Percentiles rank a stretch among this genome's conserved stretches.
Conservation (phyloP, 2,888 invertebrate species). For the Hirtodrosophila duncani region DNA sequence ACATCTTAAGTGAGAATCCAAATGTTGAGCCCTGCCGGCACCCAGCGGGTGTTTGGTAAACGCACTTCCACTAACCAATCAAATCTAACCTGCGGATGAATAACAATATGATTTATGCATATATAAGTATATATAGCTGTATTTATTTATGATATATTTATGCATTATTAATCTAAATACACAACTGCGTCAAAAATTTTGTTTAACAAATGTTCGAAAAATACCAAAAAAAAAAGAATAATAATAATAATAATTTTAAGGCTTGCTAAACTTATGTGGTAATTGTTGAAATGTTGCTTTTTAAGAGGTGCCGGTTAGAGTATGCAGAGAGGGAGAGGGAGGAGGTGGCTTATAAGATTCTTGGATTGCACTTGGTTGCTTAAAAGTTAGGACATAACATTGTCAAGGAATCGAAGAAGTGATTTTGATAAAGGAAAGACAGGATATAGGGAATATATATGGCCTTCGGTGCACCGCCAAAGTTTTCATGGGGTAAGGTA, state of each 20-base stretch:
- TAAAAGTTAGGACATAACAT: constrained; percentile 28
- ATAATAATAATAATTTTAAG: constrained; percentile 22
- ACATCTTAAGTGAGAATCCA: too few species aligned
- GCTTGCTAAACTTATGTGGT: constrained; percentile 28
- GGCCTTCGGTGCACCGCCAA: constrained; percentile 40
- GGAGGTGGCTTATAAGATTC: constrained; percentile 3
- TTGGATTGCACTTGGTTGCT: constrained; percentile 55
- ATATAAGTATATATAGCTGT: constrained; percentile 37
- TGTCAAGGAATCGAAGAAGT: neutral
- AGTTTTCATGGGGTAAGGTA: constrained; percentile 2
- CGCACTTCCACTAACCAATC: too few species aligned
- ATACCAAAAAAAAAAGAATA: constrained; percentile 30
- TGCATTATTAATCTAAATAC: constrained; percentile 49
- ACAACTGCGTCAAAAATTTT: constrained; percentile 46
- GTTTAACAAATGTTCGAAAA: constrained; percentile 52
- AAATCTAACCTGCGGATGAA: too few species aligned
- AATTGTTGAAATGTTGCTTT: constrained; percentile 14
- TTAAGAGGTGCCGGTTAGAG: neutral
- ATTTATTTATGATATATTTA: constrained; percentile 49
- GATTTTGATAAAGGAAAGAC: too few species aligned
- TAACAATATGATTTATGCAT: neutral
- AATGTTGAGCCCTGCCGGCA: too few species aligned
- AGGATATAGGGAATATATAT: constrained; percentile 25
- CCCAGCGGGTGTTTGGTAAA: too few species aligned
- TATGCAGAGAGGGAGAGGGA: neutral